These are phyloP conservation scores for Pseudopipra pipra DNA, from an alignment of 2,113 vertebrate genomes.

Conservation along the genomic window DNA sequence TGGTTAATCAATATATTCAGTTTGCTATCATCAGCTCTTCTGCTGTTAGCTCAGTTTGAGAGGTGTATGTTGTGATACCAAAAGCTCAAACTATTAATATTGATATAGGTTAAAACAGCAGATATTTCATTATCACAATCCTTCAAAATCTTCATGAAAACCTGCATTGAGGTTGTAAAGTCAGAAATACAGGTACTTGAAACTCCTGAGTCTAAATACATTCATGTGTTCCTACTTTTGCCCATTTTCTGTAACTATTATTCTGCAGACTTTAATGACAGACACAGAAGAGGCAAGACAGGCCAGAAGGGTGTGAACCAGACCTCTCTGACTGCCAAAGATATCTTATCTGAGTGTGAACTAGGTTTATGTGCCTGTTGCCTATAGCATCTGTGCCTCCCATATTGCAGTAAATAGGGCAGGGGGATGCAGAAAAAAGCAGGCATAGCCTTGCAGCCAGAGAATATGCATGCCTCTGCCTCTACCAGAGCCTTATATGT, in stretches of 20 bases:
- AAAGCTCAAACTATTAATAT: background rate
- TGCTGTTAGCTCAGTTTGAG: background rate
- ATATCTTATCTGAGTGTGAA: background rate
- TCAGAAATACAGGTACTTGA: background rate
- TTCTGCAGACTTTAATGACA: background rate
- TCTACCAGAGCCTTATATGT: background rate
- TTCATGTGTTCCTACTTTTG: background rate
- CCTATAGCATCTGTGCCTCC: background rate
- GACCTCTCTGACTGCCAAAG: background rate
- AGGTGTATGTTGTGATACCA: background rate
- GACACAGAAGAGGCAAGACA: background rate
- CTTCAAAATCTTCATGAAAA: background rate
- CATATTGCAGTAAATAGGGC: background rate
- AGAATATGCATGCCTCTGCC: background rate
- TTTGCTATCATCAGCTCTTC: background rate
- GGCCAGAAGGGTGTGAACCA: background rate
- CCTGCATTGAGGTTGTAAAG: background rate
- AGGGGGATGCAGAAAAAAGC: background rate
- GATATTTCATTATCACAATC: background rate
- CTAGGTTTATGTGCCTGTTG: background rate
- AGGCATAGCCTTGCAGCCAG: background rate
- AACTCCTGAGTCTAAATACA: background rate
- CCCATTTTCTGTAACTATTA: background rate
- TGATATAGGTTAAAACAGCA: background rate
- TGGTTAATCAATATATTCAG: background rate